These are phyloP conservation scores for Hetaerina americana DNA, from an alignment of 1,140 invertebrate species.

Conservation along the genomic window DNA sequence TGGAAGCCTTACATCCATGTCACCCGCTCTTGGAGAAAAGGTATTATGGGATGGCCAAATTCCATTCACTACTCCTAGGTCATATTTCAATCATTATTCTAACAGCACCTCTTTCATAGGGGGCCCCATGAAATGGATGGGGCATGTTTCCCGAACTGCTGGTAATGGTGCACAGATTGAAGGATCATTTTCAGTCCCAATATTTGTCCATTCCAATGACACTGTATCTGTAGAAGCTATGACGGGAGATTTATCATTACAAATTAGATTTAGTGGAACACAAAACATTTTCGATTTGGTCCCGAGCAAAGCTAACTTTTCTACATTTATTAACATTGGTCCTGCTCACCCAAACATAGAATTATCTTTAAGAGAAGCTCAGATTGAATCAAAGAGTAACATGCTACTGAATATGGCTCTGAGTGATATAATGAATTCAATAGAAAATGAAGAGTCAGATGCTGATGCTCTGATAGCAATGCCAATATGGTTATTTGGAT, in stretches of 20 bases:
- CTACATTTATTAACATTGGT: too few species aligned
- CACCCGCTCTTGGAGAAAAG: neutral
- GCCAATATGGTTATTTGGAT: too few species aligned
- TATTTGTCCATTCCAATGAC: neutral
- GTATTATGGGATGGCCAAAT: conserved; percentile 5
- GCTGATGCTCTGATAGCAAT: too few species aligned
- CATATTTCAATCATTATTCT: neutral
- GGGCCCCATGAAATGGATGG: neutral
- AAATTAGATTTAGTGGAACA: too few species aligned
- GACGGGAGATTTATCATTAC: neutral
- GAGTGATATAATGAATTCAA: too few species aligned
- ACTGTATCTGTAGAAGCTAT: neutral
- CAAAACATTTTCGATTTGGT: too few species aligned
- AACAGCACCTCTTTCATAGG: neutral
- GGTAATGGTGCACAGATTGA: neutral
- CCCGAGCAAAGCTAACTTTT: too few species aligned
- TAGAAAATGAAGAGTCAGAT: too few species aligned
- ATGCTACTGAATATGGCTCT: too few species aligned
- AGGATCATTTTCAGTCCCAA: neutral
- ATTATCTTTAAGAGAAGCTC: too few species aligned
- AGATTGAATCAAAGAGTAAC: too few species aligned
- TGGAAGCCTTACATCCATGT: neutral
- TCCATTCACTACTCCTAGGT: neutral
- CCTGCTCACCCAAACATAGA: too few species aligned
- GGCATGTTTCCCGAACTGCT: neutral